Base-by-base conservation (phyloP, 2,113 vertebrate species). In the Cyprinodon brontotheroides region DNA sequence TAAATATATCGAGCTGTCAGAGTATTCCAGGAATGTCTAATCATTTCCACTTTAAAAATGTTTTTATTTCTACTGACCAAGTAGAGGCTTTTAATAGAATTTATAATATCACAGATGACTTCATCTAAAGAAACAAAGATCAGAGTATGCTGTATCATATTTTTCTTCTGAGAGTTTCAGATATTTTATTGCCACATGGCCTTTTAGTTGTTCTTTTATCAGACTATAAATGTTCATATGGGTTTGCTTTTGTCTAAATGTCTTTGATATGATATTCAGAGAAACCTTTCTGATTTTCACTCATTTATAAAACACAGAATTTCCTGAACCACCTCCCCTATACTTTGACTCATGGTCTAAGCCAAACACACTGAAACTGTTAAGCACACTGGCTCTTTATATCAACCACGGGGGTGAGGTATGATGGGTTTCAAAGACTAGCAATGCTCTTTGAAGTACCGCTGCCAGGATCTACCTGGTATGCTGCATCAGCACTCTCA, bases 321-420 rank as follows among this genome's bases (percentile, higher is more conserved):
- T 92, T 93, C 92, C 90, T 89, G 78, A 89, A 79, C 47, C 74
- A 76, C 70, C 65, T 77, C 78, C 80, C 57, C 73, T 75, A 74
- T 83, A 72, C 86, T 81, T 4, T 50, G 88, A 79, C 83, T 71
- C 62, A 75, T n/a, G 75, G 75, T 86, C 84, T 76, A 82, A 95
- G 96, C 96, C 95, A 96, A 95, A 96, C 96, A 97, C 93, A 80
- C 94, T 95, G 96, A 96, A 98, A 92, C 93, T 88, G 95, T 98
- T 97, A 95, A 85, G 76, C 88, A 79, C 91, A 89, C 93, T 93
- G 94, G 93, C 94, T 95, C 91, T 94, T 93, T 53, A 94, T 94
- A 94, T 94, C 95, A 95, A 95, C 95, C 94, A 89, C 91, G 91
- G 92, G 93, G 95, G 94, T 93, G 92, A 95, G 92, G 93, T 92